Conservation (phyloP, 2,888 invertebrate genomes). For the Agrypnus murinus region DNA sequence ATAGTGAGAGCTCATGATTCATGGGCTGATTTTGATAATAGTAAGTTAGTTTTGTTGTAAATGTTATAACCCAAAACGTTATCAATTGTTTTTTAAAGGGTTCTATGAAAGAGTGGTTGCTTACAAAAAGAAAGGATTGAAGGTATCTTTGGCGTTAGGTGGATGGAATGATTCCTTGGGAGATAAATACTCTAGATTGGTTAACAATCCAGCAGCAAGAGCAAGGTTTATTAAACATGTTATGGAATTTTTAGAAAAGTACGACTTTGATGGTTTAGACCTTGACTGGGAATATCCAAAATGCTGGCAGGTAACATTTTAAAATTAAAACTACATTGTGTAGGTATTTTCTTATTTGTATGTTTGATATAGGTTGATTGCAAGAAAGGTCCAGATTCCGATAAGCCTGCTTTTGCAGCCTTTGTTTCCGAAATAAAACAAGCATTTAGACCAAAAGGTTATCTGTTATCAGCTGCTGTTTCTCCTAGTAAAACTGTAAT, state of each 20-base stretch:
- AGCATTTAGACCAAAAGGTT: slow-evolving; percentile 68
- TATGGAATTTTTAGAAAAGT: slow-evolving; percentile 84
- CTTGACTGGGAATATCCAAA: slow-evolving; percentile 97
- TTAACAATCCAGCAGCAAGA: slow-evolving; percentile 83
- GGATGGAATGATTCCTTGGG: slow-evolving; percentile 97
- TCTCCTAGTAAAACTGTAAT: slow-evolving; percentile 92
- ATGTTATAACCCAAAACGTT: background rate
- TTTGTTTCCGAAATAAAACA: slow-evolving; percentile 83
- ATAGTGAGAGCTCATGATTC: slow-evolving; percentile 89
- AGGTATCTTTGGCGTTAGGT: slow-evolving; percentile 92
- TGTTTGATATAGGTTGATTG: slow-evolving; percentile 81
- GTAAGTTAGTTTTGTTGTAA: slow-evolving; percentile 71
- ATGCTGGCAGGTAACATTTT: slow-evolving; percentile 82
- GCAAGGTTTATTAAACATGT: slow-evolving; percentile 84
- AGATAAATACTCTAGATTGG: slow-evolving; percentile 90
- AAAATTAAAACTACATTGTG: background rate
- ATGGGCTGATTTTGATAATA: slow-evolving; percentile 93
- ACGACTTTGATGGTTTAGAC: slow-evolving; percentile 94
- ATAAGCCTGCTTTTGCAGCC: slow-evolving; percentile 86
- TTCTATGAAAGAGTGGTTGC: slow-evolving; percentile 90
- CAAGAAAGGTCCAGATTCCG: slow-evolving; percentile 87
- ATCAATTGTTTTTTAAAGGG: slow-evolving; percentile 71
- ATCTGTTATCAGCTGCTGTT: slow-evolving; percentile 88
- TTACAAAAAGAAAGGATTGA: slow-evolving; percentile 85
- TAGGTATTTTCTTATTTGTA: slow-evolving; percentile 56